Conservation (phyloP, 2,797 vertebrate genomes). For the Anisognathus igniventris region DNA sequence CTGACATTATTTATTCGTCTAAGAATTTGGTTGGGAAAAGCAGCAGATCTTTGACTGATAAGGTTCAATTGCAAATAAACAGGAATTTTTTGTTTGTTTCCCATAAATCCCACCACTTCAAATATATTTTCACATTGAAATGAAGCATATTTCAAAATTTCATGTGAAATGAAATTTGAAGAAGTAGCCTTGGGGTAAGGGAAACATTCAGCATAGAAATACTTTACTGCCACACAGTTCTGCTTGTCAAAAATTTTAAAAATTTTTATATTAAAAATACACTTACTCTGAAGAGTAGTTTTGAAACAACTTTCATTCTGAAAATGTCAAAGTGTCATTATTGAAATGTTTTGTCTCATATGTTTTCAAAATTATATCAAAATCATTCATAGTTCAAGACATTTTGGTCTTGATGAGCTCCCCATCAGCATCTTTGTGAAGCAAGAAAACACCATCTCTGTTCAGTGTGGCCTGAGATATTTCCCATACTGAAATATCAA, state of each 20-base stretch:
- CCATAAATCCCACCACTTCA: background rate
- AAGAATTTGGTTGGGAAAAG: background rate
- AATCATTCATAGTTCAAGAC: background rate
- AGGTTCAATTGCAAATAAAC: background rate
- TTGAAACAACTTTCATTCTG: constrained; percentile 7
- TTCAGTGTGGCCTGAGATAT: background rate
- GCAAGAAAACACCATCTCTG: background rate
- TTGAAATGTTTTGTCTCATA: background rate
- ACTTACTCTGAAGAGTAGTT: background rate
- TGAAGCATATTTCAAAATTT: background rate
- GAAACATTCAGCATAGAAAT: background rate
- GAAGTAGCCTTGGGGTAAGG: background rate
- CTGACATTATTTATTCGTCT: background rate
- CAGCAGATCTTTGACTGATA: background rate
- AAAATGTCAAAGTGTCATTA: background rate
- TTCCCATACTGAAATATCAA: background rate
- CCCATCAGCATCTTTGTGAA: background rate
- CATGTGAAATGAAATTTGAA: background rate
- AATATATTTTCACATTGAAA: background rate
- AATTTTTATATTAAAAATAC: background rate
- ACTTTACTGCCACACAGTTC: background rate
- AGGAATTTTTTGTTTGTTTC: background rate
- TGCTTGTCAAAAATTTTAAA: background rate
- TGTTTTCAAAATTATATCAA: background rate
- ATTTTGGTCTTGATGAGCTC: background rate